Evolutionary conservation across 2,113 vertebrate species (phyloP).

Genomic region (Cichladusa arquata): DNA sequence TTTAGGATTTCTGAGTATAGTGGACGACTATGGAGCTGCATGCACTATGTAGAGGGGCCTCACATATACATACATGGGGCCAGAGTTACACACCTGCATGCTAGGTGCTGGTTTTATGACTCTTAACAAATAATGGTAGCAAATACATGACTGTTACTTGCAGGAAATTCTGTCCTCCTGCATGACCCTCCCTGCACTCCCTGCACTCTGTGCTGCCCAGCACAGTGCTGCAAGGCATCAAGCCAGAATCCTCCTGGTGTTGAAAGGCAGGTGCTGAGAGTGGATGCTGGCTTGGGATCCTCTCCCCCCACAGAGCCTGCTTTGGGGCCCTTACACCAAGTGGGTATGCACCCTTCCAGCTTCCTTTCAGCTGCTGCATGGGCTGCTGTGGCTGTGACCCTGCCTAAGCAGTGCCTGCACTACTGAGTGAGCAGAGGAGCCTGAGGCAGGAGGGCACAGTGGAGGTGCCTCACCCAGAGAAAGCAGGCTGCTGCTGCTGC

Average conservation of each 20-base stretch:
- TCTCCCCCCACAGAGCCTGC: background rate
- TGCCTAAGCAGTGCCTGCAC: background rate
- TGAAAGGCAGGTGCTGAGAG: background rate
- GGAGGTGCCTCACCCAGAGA: fast-evolving
- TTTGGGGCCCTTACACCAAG: background rate
- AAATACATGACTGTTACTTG: background rate
- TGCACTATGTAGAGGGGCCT: too few relatives aligned
- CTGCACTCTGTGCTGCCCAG: background rate
- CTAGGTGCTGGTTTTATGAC: background rate
- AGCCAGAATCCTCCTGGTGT: background rate
- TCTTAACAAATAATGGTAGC: background rate
- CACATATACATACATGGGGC: too few relatives aligned
- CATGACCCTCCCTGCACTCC: background rate
- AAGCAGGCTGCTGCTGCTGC: background rate
- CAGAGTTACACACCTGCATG: background rate
- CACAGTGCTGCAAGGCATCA: background rate
- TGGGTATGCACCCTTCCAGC: background rate
- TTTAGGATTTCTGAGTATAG: background rate
- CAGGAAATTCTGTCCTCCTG: background rate
- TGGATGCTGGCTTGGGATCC: background rate
- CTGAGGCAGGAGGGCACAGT: background rate
- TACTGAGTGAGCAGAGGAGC: background rate
- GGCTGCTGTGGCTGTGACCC: background rate
- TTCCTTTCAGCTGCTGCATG: background rate
- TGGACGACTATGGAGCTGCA: background rate